Conservation (phyloP, 2,888 invertebrate genomes). For the Spialia ferax region DNA sequence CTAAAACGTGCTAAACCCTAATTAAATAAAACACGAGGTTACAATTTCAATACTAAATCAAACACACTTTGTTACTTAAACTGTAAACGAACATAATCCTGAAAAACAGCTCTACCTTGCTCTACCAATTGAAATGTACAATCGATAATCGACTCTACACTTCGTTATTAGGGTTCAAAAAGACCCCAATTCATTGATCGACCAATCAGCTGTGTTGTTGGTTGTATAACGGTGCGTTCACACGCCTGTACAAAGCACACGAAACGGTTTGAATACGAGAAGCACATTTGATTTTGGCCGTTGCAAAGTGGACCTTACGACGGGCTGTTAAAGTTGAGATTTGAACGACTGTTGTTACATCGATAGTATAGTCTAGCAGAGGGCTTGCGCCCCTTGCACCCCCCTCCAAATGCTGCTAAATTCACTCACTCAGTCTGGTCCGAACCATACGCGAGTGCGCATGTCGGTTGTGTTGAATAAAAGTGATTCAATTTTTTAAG, state of each 20-base stretch:
- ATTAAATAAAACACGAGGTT: constrained; percentile 4
- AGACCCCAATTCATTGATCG: constrained; percentile 36
- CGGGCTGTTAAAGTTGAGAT: constrained; percentile 22
- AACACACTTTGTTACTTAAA: constrained; percentile 7
- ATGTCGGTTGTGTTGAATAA: background rate
- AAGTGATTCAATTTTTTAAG: constrained; percentile 24
- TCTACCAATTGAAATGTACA: background rate
- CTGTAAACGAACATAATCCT: constrained; percentile 7
- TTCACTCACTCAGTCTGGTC: constrained; percentile 28
- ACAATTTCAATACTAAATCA: constrained; percentile 3
- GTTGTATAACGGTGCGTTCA: constrained; percentile 33
- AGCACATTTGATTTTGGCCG: background rate
- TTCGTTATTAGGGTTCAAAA: constrained; percentile 20
- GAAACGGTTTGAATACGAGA: constrained; percentile 26
- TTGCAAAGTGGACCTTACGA: constrained; percentile 12
- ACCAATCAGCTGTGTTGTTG: constrained; percentile 41
- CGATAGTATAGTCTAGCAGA: constrained; percentile 23
- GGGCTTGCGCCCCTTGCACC: constrained; percentile 37
- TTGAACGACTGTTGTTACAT: constrained; percentile 7
- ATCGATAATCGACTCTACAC: constrained; percentile 17
- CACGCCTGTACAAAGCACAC: constrained; percentile 30
- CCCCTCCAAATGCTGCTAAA: constrained; percentile 14
- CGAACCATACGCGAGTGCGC: constrained; percentile 5
- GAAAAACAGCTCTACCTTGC: constrained; percentile 4
- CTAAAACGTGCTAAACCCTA: background rate